A percentile compares a stretch with the other conserved stretches of the same genome.
Conservation (phyloP, 2,797 vertebrate species). For the Fistularia commersonii region DNA sequence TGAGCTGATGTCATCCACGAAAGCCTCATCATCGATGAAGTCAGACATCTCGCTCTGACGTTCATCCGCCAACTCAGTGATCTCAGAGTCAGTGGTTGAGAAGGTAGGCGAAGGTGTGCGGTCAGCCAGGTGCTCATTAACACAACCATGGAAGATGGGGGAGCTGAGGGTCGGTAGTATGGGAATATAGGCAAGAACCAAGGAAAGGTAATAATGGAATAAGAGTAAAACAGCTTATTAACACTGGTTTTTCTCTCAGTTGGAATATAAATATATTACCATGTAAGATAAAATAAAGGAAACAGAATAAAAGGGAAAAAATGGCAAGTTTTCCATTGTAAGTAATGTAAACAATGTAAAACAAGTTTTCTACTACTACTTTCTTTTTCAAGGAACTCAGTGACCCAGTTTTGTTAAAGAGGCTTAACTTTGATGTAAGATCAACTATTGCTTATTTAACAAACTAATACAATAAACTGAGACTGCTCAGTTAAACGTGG, state of each 20-base stretch:
- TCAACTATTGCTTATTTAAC: background rate
- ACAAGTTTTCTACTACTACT: no score
- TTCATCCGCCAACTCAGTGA: constrained; percentile 97
- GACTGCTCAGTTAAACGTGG: constrained; percentile 8
- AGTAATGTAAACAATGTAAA: no score
- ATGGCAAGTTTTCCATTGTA: no score
- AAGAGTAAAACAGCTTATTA: constrained; percentile 36
- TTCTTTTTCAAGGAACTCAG: no score
- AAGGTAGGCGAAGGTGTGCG: constrained; percentile 98
- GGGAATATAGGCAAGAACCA: constrained; percentile 39
- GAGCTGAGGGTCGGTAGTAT: constrained; percentile 77
- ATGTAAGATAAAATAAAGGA: no score
- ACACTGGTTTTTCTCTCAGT: background rate
- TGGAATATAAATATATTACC: no score
- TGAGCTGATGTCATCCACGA: constrained; percentile 97
- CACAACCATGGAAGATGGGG: constrained; percentile 98
- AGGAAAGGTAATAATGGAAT: constrained; percentile 41
- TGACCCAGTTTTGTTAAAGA: no score
- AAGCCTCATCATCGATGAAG: constrained; percentile 94
- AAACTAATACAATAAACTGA: background rate
- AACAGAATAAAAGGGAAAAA: no score
- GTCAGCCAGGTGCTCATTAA: constrained; percentile 95
- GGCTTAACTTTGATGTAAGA: no score
- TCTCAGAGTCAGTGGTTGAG: constrained; percentile 97
- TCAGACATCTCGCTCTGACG: constrained; percentile 98